Evolutionary conservation across 2,797 vertebrate genomes (phyloP).

Genomic region (Sciurus vulgaris): DNA sequence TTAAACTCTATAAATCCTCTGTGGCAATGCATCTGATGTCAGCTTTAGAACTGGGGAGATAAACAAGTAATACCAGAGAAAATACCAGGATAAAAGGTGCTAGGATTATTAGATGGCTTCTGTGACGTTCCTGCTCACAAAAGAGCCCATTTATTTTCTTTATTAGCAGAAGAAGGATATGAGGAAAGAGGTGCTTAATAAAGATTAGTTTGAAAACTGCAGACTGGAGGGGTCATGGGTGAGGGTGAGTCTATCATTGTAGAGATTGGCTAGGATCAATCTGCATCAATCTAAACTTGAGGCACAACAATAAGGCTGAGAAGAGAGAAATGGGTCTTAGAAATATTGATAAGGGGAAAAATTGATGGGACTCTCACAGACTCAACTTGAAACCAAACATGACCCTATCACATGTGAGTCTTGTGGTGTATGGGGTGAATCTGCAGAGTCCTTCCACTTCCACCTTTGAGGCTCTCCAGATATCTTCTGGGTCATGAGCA

Average conservation of each 20-base stretch:
- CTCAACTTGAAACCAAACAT: neutral
- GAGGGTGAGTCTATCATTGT: neutral
- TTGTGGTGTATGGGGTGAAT: accelerated
- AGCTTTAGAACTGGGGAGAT: constrained; percentile 69
- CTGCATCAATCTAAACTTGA: neutral
- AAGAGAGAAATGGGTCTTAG: neutral
- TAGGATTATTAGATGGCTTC: constrained; percentile 37
- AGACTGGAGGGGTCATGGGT: neutral
- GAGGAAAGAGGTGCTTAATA: constrained; percentile 17
- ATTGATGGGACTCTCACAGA: too few species aligned
- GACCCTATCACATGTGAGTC: neutral
- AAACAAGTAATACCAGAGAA: constrained; percentile 70
- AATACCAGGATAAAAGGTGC: constrained; percentile 65
- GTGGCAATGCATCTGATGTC: constrained; percentile 64
- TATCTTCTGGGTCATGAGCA: neutral
- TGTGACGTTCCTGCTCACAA: constrained; percentile 40
- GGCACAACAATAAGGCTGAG: neutral
- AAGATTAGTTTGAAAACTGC: constrained; percentile 56
- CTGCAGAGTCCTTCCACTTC: neutral
- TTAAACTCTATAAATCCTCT: constrained; percentile 79
- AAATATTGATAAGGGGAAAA: neutral
- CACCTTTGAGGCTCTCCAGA: neutral
- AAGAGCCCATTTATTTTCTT: constrained; percentile 65
- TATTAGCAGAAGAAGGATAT: constrained; percentile 40
- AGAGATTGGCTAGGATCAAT: neutral